Evolutionary conservation across 2,797 vertebrate genomes (phyloP).

Genomic region (Melanotaenia parkinsoni): DNA sequence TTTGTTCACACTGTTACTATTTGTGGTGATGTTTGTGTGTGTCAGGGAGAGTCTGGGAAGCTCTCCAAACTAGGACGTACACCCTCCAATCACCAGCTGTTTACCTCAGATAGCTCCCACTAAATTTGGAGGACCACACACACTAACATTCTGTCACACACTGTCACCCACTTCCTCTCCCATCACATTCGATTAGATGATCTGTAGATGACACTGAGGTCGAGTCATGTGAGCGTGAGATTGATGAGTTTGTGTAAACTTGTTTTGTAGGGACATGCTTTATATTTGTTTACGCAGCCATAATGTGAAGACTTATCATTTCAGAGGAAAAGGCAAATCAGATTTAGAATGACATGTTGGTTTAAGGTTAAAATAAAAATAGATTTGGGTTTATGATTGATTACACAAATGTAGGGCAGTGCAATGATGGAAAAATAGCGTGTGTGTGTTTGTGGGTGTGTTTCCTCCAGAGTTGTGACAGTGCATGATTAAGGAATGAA

Average conservation of each 20-base stretch:
- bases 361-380: not conserved
- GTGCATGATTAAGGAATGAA: conserved; percentile 37
- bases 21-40: conserved; percentile 1
- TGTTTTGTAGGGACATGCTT: not conserved
- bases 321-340: not conserved
- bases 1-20: not conserved
- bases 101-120: conserved; percentile 73
- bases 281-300: not conserved
- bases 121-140: conserved; percentile 60
- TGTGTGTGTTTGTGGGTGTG: conserved; percentile 5
- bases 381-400: not conserved
- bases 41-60: conserved; percentile 61
- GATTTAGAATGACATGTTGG: not conserved
- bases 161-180: conserved; percentile 45
- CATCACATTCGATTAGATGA: conserved; percentile 53
- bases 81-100: conserved; percentile 78
- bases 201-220: conserved; percentile 35
- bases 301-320: not conserved
- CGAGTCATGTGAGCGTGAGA: conserved; percentile 25
- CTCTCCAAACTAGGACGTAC: conserved; percentile 66
- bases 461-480: conserved; percentile 11
- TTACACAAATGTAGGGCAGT: not conserved
- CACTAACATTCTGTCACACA: conserved; percentile 23
- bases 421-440: not conserved
- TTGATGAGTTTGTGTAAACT: conserved; percentile 1